Evolutionary conservation across 2,888 invertebrate genomes (phyloP), one percentile per base, ranked within the genome.

Genomic region (Dermolepida albohirtum): DNA sequence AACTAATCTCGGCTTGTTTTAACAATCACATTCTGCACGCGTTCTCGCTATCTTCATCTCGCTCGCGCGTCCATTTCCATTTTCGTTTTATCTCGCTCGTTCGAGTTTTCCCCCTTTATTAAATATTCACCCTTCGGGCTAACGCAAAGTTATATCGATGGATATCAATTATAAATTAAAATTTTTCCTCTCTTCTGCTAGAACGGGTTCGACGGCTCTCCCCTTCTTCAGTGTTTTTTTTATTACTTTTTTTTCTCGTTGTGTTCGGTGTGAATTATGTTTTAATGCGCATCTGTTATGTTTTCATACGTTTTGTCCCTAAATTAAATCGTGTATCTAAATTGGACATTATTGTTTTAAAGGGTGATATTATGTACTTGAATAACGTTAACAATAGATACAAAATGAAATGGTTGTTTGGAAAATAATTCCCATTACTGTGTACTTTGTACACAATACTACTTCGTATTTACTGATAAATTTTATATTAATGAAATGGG

Each of bases 101-200:
- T 50, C n/a, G 50, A 8, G 22, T n/a, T 11, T 50, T 34, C 34
- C 65, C 63, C 68, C 54, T 68, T 68, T 55, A 68, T 72, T 72
- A 71, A 70, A 70, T 71, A 70, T 70, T 70, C 70, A 70, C 70
- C 70, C 70, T 41, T 29, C 29, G 39, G 10, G 51, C 50, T 5
- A 43, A 63, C 64, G 40, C 43, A 34, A 57, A 57, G 59, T 59
- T 59, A 65, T 64, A 69, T 66, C 59, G 69, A 65, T 65, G 65
- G 29, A 49, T 62, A 69, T 69, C 59, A 66, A 69, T 69, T 64
- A 64, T 64, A 64, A 68, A 68, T 64, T 68, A 68, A 40, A 49
- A 49, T 63, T 59, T 68, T 64, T 12, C 44, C 44, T 12, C 44
- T 14, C 44, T n/a, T 44, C 11, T 14, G 59, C 51, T 67, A 62